Base-by-base conservation (phyloP, 2,888 invertebrate species). In the Metalampra italica region DNA sequence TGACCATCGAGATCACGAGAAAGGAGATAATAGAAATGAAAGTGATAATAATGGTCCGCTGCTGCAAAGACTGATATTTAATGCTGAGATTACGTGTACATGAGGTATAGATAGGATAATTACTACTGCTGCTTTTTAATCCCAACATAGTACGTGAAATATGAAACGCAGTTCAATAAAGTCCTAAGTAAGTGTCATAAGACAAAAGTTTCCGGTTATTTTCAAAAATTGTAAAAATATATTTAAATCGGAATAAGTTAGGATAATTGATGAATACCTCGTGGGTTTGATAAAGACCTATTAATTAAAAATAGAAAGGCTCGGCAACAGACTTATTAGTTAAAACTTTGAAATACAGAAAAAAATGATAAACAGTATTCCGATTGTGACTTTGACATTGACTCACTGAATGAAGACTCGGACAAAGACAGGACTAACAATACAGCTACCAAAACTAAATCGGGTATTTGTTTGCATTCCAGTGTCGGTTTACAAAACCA, bases 401-500 rank as follows among this genome's bases (percentile, higher is more conserved):
- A 43, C 29, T 43, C 9, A 9, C 13, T 12, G 7, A 37, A 5
- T 34, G 22, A 5, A 44, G 55, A 55, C 49, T 47, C 46, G 49
- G 34, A 49, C 39, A 50, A 47, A 39, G 44, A 38, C 11, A 37
- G 29, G 40, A 49, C 46, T 22, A 46, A 50, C 49, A 51, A 47
- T 47, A 22, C 43, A 50, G 52, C 48, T 49, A 54, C 30, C 41
- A 45, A 57, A 56, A 46, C 60, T 60, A 69, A 69, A 63, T 65
- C 52, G 51, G 49, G 58, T 61, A 7, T 61, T 75, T 77, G 61
- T 85, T 86, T 86, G 68, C 72, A 78, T 89, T 90, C 65, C 89
- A 90, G 90, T 75, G 75, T 80, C 73, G 87, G 88, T 81, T 82
- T 88, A 70, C 86, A 80, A 74, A 86, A 85, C 75, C 81, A 90